These are phyloP conservation scores for Temnothorax nylanderi DNA, from an alignment of 1,140 invertebrate species.

Conservation along the genomic window DNA sequence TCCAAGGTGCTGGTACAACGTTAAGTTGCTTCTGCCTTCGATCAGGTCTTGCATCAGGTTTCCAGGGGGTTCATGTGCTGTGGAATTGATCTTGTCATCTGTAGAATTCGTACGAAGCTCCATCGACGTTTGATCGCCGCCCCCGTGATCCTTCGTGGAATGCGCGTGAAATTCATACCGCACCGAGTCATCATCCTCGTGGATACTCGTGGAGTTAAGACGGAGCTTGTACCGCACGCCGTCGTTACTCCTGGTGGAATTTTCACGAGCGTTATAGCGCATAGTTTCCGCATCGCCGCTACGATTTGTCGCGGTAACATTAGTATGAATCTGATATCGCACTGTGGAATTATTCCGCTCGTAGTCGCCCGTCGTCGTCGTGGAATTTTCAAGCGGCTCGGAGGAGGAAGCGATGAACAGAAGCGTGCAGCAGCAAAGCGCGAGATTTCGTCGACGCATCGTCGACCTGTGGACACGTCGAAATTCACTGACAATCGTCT, in stretches of 20 bases:
- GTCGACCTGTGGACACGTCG: not conserved
- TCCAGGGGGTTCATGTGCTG: not conserved
- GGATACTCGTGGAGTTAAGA: not conserved
- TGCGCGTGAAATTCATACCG: not conserved
- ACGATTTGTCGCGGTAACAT: not conserved
- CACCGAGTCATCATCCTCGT: not conserved
- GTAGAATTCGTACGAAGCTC: not conserved
- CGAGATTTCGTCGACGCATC: not conserved
- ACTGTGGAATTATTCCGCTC: not conserved
- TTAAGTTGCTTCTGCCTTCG: not conserved
- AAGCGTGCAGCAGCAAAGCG: constrained; percentile 11
- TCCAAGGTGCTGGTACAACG: not conserved
- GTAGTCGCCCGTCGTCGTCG: not conserved
- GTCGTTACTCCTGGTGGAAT: not conserved
- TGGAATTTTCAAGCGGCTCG: not conserved
- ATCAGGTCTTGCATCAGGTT: not conserved
- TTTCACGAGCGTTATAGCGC: not conserved
- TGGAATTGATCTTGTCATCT: not conserved
- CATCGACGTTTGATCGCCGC: not conserved
- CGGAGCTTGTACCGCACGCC: not conserved
- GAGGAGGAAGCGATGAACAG: not conserved
- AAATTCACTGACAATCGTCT: constrained; percentile 3
- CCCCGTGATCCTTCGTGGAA: not conserved
- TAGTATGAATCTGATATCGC: not conserved
- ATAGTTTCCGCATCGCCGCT: not conserved